Percentiles rank a stretch among this genome's conserved stretches.
Conservation (phyloP, 1,140 invertebrate genomes). For the Oryzaephilus surinamensis region DNA sequence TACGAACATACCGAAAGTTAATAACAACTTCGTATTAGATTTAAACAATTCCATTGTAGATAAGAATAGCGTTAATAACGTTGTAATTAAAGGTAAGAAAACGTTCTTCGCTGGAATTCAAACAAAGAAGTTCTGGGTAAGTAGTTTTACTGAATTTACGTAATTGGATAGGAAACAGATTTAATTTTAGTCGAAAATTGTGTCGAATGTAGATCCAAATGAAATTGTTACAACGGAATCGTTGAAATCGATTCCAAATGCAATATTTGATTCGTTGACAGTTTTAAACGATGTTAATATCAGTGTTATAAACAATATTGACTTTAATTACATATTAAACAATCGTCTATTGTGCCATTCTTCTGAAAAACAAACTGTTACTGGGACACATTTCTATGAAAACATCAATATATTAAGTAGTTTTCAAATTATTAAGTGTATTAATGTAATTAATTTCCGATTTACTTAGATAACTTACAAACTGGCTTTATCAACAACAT, state of each 20-base stretch:
- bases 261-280: constrained; percentile 20
- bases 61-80: too few relatives aligned
- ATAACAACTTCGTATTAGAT: constrained; percentile 17
- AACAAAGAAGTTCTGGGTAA: constrained; percentile 21
- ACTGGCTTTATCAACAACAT: constrained; percentile 23
- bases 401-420: constrained; percentile 16
- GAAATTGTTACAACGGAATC: constrained; percentile 21
- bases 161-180: too few relatives aligned
- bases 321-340: constrained; percentile 20
- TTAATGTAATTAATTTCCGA: too few relatives aligned
- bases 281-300: constrained; percentile 22
- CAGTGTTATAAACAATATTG: constrained; percentile 19
- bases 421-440: constrained; percentile 3
- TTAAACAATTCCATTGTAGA: too few relatives aligned
- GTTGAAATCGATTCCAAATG: constrained; percentile 15
- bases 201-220: too few relatives aligned
- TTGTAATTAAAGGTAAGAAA: too few relatives aligned
- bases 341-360: constrained; percentile 19
- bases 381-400: constrained; percentile 23
- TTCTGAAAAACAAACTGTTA: constrained; percentile 19
- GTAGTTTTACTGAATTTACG: too few relatives aligned
- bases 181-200: too few relatives aligned
- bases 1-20: too few relatives aligned
- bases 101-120: constrained; percentile 26
- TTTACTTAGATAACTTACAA: too few relatives aligned